Evolutionary conservation across 2,888 invertebrate species (phyloP).

Genomic region (Drosophila mayaguana): DNA sequence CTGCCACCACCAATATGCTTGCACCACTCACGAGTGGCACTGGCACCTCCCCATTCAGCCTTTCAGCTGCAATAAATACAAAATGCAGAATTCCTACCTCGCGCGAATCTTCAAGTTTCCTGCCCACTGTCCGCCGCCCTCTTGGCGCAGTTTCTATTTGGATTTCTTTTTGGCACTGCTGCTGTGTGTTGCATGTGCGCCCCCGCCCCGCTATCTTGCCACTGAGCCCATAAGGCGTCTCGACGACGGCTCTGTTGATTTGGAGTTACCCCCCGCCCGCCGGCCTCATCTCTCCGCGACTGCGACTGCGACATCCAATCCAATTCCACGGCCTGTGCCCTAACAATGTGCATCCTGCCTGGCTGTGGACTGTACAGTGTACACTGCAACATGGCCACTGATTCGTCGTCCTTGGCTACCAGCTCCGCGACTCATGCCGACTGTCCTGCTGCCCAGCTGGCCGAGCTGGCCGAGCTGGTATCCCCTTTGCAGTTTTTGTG

Average conservation of each 20-base stretch:
- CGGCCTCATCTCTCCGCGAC: background rate
- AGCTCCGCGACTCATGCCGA: slow-evolving; percentile 4
- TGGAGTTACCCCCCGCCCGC: slow-evolving; percentile 40
- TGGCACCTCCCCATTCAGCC: slow-evolving; percentile 18
- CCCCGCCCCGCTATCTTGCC: slow-evolving; percentile 32
- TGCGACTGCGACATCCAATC: slow-evolving; percentile 64
- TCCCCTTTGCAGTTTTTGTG: slow-evolving; percentile 58
- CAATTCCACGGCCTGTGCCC: slow-evolving; percentile 70
- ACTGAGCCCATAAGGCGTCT: slow-evolving; percentile 67
- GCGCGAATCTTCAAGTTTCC: slow-evolving; percentile 72
- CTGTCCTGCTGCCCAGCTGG: background rate
- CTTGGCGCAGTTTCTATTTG: slow-evolving; percentile 41
- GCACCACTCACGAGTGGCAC: background rate
- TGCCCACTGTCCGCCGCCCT: slow-evolving; percentile 17
- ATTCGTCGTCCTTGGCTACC: slow-evolving; percentile 58
- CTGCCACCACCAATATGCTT: background rate
- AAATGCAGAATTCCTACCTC: slow-evolving; percentile 67
- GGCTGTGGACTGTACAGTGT: slow-evolving; percentile 34
- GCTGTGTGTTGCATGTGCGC: slow-evolving; percentile 25
- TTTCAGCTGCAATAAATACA: slow-evolving; percentile 73
- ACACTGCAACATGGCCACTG: slow-evolving; percentile 64
- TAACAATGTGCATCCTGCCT: slow-evolving; percentile 77
- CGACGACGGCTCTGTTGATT: slow-evolving; percentile 74
- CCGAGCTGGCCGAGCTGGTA: background rate
- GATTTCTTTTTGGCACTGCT: slow-evolving; percentile 35